Evolutionary conservation across 2,797 vertebrate species (phyloP).

Genomic region (Acipenser transmontanus): DNA sequence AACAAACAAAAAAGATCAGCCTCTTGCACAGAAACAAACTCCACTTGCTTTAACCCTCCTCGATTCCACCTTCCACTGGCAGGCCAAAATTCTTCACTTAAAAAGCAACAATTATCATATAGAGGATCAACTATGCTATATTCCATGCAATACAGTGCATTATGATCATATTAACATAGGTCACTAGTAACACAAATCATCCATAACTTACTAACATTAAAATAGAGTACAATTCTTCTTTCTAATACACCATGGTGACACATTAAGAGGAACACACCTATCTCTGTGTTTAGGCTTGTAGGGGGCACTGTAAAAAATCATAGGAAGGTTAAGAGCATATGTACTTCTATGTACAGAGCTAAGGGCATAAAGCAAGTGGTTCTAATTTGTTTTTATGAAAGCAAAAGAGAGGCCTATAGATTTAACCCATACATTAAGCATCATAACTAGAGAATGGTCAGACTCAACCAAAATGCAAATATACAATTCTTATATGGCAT

Average conservation of each 20-base stretch:
- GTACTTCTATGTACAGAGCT: constrained; percentile 38
- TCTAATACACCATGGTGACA: too few relatives aligned
- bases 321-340: constrained; percentile 20
- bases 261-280: too few relatives aligned
- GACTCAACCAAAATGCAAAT: constrained; percentile 35
- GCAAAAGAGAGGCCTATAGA: constrained; percentile 46
- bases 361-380: constrained; percentile 47
- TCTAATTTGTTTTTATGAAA: constrained; percentile 37
- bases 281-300: too few relatives aligned
- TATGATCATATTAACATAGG: too few relatives aligned
- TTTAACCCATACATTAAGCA: constrained; percentile 49
- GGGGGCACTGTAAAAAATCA: too few relatives aligned
- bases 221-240: too few relatives aligned
- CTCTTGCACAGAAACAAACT: constrained; percentile 30
- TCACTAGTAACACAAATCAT: too few relatives aligned
- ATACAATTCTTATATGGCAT: constrained; percentile 68
- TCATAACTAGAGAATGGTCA: constrained; percentile 4
- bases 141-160: too few relatives aligned
- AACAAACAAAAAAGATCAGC: constrained; percentile 3
- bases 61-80: constrained; percentile 10
- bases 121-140: too few relatives aligned
- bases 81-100: too few relatives aligned
- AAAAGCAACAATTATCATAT: too few relatives aligned
- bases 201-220: too few relatives aligned
- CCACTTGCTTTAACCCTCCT: constrained; percentile 33